These are phyloP conservation scores for Anoplophora glabripennis DNA, from an alignment of 1,140 invertebrate genomes.

Conservation along the genomic window DNA sequence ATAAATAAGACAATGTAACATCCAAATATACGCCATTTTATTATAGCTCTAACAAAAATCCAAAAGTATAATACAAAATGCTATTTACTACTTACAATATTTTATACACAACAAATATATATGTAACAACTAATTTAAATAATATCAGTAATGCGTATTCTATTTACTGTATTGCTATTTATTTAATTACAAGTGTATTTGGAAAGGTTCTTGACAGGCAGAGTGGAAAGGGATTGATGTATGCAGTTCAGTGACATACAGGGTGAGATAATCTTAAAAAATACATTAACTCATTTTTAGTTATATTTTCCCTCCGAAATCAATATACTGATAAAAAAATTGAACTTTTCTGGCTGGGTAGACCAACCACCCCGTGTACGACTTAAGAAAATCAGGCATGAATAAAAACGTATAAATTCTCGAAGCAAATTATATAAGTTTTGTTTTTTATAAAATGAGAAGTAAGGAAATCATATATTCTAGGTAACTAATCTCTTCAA, in stretches of 20 bases:
- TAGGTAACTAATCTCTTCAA: too few species aligned
- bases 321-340: too few species aligned
- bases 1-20: conserved; percentile 41
- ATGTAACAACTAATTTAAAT: conserved; percentile 19
- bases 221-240: too few species aligned
- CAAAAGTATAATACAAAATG: conserved; percentile 50
- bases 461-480: too few species aligned
- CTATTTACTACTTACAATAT: conserved; percentile 36
- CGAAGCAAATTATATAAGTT: too few species aligned
- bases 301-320: too few species aligned
- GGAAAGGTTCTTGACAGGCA: too few species aligned
- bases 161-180: conserved; percentile 23
- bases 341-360: conserved; percentile 4
- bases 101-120: conserved; percentile 48
- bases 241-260: neutral
- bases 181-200: conserved; percentile 13
- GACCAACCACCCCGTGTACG: conserved; percentile 1
- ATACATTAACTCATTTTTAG: conserved; percentile 2
- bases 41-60: conserved; percentile 50
- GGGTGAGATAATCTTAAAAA: conserved; percentile 2
- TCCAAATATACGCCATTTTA: conserved; percentile 53
- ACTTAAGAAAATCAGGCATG: neutral
- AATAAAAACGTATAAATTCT: neutral
- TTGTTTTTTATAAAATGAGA: too few species aligned
- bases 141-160: conserved; percentile 11